Evolutionary conservation across 2,113 vertebrate genomes (phyloP).

Genomic region (Machaerirhynchus nigripectus): DNA sequence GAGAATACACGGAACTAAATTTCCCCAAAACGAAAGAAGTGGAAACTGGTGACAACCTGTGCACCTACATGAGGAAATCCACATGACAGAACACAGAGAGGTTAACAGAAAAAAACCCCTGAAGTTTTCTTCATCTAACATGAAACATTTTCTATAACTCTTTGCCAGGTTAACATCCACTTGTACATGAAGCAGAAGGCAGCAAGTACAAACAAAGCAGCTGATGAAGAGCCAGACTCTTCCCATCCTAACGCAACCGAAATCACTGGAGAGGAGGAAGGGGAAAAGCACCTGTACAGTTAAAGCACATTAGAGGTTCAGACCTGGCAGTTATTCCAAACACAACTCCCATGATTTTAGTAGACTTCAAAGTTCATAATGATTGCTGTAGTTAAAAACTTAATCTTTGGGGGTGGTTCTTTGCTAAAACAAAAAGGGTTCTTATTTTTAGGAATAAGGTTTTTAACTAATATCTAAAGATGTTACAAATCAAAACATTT

Average conservation of each 20-base stretch:
- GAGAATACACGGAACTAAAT: neutral
- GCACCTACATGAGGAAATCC: neutral
- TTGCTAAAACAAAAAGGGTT: neutral
- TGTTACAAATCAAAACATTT: neutral
- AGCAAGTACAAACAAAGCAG: neutral
- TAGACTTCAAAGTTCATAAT: neutral
- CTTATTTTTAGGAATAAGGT: neutral
- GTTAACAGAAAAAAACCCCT: neutral
- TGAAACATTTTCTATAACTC: neutral
- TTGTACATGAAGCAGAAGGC: neutral
- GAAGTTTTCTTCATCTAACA: neutral
- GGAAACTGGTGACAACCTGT: neutral
- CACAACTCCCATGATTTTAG: neutral
- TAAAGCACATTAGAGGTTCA: neutral
- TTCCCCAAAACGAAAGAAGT: neutral
- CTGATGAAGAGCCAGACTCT: neutral
- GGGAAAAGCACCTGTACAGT: neutral
- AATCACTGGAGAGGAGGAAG: neutral
- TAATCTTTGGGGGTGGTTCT: neutral
- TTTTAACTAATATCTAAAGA: neutral
- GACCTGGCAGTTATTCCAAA: neutral
- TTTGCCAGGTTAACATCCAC: neutral
- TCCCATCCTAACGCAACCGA: neutral
- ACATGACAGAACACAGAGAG: neutral
- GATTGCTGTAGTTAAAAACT: neutral